These are phyloP conservation scores for Centropus bengalensis DNA, from an alignment of 2,113 vertebrate species.

Conservation along the genomic window DNA sequence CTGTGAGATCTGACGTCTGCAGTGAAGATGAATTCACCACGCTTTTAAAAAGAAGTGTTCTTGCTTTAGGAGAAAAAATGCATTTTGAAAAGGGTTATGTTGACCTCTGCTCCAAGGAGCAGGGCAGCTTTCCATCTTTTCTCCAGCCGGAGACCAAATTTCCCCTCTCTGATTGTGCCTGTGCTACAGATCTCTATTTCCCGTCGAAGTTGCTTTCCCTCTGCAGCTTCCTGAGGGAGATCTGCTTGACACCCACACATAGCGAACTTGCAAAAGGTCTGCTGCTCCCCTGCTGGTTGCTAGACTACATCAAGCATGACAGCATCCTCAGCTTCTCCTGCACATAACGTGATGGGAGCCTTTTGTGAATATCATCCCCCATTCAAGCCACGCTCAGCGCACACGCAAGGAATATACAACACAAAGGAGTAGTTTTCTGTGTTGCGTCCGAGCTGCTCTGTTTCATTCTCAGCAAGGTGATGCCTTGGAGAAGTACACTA, in stretches of 20 bases:
- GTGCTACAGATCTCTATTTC: background rate
- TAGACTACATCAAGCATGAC: background rate
- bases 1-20: background rate
- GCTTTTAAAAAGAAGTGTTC: background rate
- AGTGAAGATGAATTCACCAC: background rate
- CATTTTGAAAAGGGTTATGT: background rate
- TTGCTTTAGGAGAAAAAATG: background rate
- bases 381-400: background rate
- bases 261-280: fast-evolving
- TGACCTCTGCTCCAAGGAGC: background rate
- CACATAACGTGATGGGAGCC: fast-evolving
- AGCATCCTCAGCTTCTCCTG: background rate
- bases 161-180: background rate
- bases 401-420: background rate
- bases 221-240: background rate
- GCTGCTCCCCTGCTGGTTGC: background rate
- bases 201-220: background rate
- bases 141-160: background rate
- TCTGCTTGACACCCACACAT: background rate
- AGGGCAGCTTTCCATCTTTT: background rate
- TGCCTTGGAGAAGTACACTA: background rate
- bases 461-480: background rate
- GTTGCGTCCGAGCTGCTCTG: background rate
- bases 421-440: background rate
- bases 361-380: background rate